Base-by-base conservation (phyloP, 2,113 vertebrate species). In the Gallinago paraguaiae region DNA sequence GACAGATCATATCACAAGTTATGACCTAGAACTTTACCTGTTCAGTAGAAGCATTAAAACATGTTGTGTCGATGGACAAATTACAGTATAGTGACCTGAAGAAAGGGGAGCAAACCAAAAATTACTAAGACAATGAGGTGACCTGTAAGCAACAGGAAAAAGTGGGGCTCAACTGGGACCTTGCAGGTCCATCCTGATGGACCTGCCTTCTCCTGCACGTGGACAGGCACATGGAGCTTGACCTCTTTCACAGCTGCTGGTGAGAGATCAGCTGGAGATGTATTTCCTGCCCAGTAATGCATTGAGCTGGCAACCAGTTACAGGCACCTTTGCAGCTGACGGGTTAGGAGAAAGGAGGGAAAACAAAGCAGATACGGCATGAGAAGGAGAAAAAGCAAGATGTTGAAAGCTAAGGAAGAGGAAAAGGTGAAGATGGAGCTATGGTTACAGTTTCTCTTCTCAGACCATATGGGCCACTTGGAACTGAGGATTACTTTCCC, bases 51-150 rank as follows among this genome's bases (percentile, higher is more conserved):
- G 14, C 54, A 22, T 57, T 50, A 69, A 37, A 72, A 43, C 8
- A 4, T 3, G 3, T 22, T 27, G 5, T 0, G 9, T 28, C 41
- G 27, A 45, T 9, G 9, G 28, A 56, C 13, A n/a, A 31, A 30
- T 59, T 76, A 57, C 30, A 43, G 7, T 7, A 60, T 41, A 28
- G 6, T 41, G 27, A 53, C 24, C 54, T 54, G 31, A 9, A 64
- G 25, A 78, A 80, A 75, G 60, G 45, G 54, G 13, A 82, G 17
- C 14, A 41, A 51, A 85, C 4, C 8, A 50, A 43, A 67, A 69
- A 50, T 5, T 0, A 53, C 39, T 19, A 19, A 61, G 61, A 76
- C 28, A 13, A 22, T 46, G 28, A 77, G 13, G 24, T 48, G 18
- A 45, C 33, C 53, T 48, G 8, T 25, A 63, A 63, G 10, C 17